A percentile compares a stretch with the other conserved stretches of the same genome.
These are phyloP conservation scores for Vulpes ferrilata DNA, from an alignment of 2,113 vertebrate species.

Conservation along the genomic window DNA sequence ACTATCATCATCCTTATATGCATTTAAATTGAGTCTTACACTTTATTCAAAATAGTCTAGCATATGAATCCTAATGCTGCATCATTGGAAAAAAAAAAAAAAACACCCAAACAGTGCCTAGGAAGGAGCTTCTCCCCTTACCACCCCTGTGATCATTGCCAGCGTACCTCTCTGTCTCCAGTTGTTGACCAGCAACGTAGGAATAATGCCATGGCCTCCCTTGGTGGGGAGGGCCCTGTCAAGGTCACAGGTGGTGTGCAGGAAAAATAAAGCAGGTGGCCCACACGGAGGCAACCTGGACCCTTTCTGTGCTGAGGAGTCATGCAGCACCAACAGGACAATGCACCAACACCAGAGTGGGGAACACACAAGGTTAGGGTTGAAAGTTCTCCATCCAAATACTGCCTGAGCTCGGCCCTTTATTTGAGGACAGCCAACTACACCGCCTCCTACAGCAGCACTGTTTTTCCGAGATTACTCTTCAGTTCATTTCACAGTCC, in stretches of 20 bases:
- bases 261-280: rapidly evolving
- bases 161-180: neutral
- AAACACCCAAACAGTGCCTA: neutral
- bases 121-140: neutral
- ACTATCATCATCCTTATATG: neutral
- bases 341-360: neutral
- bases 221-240: neutral
- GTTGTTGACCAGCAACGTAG: neutral
- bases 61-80: neutral
- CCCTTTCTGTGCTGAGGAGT: neutral
- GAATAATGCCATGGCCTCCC: neutral
- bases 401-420: neutral
- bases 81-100: neutral
- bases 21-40: neutral
- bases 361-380: neutral
- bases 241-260: neutral
- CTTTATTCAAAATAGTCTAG: neutral
- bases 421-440: neutral
- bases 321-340: rapidly evolving
- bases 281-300: rapidly evolving
- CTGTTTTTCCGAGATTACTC: neutral
- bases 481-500: neutral
- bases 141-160: rapidly evolving
- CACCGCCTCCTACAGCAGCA: neutral
- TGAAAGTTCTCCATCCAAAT: neutral